A percentile compares a stretch with the other conserved stretches of the same genome.
phyloP scores from a whole-genome alignment of 64 coral and sea anemone genomes.

The Hydrozoanthus tunicans region DNA sequence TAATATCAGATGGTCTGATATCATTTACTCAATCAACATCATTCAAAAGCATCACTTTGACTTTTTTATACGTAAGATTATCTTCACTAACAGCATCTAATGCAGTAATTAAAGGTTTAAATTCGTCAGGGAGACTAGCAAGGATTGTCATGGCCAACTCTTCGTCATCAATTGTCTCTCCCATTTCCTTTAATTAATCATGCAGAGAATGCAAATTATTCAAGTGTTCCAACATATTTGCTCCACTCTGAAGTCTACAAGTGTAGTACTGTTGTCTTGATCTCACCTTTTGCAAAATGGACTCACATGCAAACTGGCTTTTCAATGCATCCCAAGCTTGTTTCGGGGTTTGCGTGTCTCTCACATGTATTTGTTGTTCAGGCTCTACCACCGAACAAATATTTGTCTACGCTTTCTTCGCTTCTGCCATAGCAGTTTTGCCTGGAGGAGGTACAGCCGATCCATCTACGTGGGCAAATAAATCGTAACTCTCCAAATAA shows the following conservation, averaged over 20 bases:
- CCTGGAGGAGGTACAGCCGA: neutral
- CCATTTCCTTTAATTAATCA: conserved; percentile 53
- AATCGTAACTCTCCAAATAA: neutral
- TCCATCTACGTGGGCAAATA: neutral
- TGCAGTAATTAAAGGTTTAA: conserved; percentile 51
- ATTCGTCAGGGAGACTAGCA: conserved; percentile 54
- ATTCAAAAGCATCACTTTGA: conserved; percentile 52
- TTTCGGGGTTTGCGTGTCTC: conserved; percentile 13
- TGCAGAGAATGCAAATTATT: conserved; percentile 50
- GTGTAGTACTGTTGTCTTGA: neutral
- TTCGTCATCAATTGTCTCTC: conserved; percentile 24
- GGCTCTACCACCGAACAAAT: conserved; percentile 34
- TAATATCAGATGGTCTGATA: neutral
- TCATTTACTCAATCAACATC: conserved; percentile 53
- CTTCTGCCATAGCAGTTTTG: neutral
- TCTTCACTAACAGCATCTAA: conserved; percentile 63
- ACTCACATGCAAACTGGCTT: conserved; percentile 37
- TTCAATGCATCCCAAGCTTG: conserved; percentile 53
- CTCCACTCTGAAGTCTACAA: neutral
- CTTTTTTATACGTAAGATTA: conserved; percentile 46
- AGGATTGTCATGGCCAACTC: conserved; percentile 52
- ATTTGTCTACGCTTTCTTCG: conserved; percentile 27
- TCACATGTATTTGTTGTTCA: conserved; percentile 46
- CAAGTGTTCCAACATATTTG: conserved; percentile 51
- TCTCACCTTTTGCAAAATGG: conserved; percentile 34